phyloP scores from a whole-genome alignment of 2,888 invertebrate species.

The Torymus tubicola region DNA sequence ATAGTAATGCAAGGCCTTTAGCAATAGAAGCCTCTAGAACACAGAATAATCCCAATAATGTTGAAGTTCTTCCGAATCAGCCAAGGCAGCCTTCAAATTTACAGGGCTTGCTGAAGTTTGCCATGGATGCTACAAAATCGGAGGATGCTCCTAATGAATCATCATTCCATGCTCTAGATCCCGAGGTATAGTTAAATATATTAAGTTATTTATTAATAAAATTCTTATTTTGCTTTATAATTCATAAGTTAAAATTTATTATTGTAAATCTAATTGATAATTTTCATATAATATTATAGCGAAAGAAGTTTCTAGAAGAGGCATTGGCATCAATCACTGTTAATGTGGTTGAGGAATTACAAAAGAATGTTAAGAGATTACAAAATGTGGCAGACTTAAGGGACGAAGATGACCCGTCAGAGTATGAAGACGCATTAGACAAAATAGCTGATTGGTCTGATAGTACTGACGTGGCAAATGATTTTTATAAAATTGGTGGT shows the following conservation, averaged over 20 bases:
- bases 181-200: slow-evolving; percentile 78
- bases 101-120: slow-evolving; percentile 83
- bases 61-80: slow-evolving; percentile 65
- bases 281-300: slow-evolving; percentile 76
- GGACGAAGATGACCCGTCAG: slow-evolving; percentile 78
- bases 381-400: slow-evolving; percentile 77
- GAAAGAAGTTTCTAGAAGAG: slow-evolving; percentile 83
- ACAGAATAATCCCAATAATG: slow-evolving; percentile 57
- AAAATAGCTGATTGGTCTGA: slow-evolving; percentile 84
- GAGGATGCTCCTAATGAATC: slow-evolving; percentile 80
- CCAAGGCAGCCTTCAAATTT: slow-evolving; percentile 73
- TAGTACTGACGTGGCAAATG: slow-evolving; percentile 88
- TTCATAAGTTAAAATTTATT: not conserved
- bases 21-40: slow-evolving; percentile 70
- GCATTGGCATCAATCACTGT: slow-evolving; percentile 85
- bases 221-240: slow-evolving; percentile 12
- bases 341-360: slow-evolving; percentile 83
- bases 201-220: slow-evolving; percentile 21
- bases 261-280: not conserved
- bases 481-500: slow-evolving; percentile 91
- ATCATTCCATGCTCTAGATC: slow-evolving; percentile 80
- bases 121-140: slow-evolving; percentile 82
- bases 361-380: slow-evolving; percentile 81
- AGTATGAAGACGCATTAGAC: slow-evolving; percentile 82
- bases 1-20: slow-evolving; percentile 69